Evolutionary conservation across 2,113 vertebrate genomes (phyloP).

Genomic region (Cairina moschata): DNA sequence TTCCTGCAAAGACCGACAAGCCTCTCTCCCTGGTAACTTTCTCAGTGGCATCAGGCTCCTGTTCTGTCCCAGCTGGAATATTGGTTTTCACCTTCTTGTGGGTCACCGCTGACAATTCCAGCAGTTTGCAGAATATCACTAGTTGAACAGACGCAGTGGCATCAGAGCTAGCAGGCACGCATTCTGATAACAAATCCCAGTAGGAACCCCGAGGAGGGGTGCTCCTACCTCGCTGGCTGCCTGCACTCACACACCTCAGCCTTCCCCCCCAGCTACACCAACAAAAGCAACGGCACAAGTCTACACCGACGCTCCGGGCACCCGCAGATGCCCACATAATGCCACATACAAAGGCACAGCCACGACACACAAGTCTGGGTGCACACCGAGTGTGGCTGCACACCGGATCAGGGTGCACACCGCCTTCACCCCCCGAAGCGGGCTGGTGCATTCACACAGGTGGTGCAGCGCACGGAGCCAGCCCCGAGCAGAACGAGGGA

Average conservation of each 20-base stretch:
- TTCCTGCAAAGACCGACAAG: background rate
- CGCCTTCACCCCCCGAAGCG: too few species aligned
- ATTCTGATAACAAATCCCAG: rapidly evolving
- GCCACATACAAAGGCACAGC: background rate
- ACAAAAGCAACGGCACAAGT: background rate
- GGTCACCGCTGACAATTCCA: rapidly evolving
- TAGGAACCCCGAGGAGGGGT: background rate
- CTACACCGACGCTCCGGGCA: rapidly evolving
- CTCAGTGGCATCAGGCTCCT: background rate
- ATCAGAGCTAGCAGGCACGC: rapidly evolving
- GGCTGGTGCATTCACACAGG: background rate
- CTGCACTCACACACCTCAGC: rapidly evolving
- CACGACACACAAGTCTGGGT: too few species aligned
- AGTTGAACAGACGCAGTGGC: rapidly evolving
- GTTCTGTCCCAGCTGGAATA: rapidly evolving
- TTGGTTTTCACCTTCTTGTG: rapidly evolving
- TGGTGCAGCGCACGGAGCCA: background rate
- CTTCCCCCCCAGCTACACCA: background rate
- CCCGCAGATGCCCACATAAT: rapidly evolving
- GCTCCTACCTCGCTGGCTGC: background rate
- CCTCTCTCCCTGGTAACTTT: rapidly evolving
- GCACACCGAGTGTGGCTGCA: too few species aligned
- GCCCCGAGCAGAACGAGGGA: background rate
- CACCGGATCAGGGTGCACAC: too few species aligned
- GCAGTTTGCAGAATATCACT: rapidly evolving